Evolutionary conservation across 2,113 vertebrate species (phyloP), one percentile per base, ranked within the genome.

Genomic region (Rousettus leschenaultii): DNA sequence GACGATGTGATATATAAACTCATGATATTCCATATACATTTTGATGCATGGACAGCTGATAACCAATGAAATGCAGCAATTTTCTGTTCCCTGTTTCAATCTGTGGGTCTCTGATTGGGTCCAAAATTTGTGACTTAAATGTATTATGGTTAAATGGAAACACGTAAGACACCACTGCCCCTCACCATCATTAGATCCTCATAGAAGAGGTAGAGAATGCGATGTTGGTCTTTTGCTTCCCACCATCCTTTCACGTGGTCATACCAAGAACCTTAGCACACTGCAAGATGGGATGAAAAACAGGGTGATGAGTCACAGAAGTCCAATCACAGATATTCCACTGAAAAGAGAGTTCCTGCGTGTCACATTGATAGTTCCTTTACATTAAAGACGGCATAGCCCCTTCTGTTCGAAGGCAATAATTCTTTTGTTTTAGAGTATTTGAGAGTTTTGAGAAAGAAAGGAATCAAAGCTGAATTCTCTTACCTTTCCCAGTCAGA

Each of bases 181-280:
- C 92, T 98, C 93, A 98, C 98, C 98, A 98, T 97, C 15, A 98
- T 98, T 95, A 98, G 97, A 30, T 99, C 98, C 97, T 99, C 98
- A 65, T 98, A 98, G 98, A 99, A 98, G 93, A 98, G 97, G 15
- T 98, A 99, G 75, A 99, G 98, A 78, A 99, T 98, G 59, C 11
- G 94, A 33, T 99, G 93, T 26, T 98, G 96, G 9, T 98, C 97
- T 97, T 98, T 98, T 35, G 97, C 98, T 15, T 98, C 95, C 98
- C 98, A 99, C 98, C 98, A 99, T 95, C 98, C 98, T 96, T 97
- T 98, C 70, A 98, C 98, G 0, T 99, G 98, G 78, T 99, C 97
- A 66, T 98, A 96, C 98, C 98, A 99, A 88, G 98, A 98, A 4
- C 98, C 98, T 98, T 98, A 99, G 51, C 97, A 95, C 77, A 99